Conservation (phyloP, 2,797 vertebrate species). For the Thripadectes ignobilis region DNA sequence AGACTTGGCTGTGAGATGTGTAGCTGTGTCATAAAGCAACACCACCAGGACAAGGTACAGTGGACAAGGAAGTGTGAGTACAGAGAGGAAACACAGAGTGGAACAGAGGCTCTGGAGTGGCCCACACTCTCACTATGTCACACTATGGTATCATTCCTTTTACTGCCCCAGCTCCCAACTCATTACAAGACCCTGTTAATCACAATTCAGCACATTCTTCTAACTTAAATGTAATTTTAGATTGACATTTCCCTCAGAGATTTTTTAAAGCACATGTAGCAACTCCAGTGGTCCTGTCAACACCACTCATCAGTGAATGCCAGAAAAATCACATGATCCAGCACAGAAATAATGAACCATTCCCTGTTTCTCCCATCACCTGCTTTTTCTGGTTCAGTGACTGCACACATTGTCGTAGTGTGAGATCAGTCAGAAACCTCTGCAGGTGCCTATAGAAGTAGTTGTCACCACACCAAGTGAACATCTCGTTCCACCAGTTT, state of each 20-base stretch:
- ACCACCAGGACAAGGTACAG: not conserved
- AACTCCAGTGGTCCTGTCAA: not conserved
- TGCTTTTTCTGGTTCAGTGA: not conserved
- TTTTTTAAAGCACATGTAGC: not conserved
- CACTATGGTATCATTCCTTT: not conserved
- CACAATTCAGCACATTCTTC: not conserved
- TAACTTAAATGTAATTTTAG: not conserved
- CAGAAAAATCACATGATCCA: not conserved
- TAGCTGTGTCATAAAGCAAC: not conserved
- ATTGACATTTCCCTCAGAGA: not conserved
- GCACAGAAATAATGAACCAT: not conserved
- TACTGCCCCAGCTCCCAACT: not conserved
- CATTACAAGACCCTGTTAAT: not conserved
- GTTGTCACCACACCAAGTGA: not conserved
- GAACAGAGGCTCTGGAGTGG: not conserved
- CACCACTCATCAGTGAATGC: not conserved
- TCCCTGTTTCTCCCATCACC: not conserved
- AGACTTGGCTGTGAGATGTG: not conserved
- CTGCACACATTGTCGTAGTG: not conserved
- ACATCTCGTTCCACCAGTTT: not conserved
- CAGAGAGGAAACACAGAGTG: not conserved
- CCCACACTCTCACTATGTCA: not conserved
- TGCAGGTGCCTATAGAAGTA: not conserved
- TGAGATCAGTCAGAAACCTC: not conserved
- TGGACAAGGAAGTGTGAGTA: not conserved